Evolutionary conservation across 2,113 vertebrate species (phyloP).

Genomic region (Craseonycteris thonglongyai): DNA sequence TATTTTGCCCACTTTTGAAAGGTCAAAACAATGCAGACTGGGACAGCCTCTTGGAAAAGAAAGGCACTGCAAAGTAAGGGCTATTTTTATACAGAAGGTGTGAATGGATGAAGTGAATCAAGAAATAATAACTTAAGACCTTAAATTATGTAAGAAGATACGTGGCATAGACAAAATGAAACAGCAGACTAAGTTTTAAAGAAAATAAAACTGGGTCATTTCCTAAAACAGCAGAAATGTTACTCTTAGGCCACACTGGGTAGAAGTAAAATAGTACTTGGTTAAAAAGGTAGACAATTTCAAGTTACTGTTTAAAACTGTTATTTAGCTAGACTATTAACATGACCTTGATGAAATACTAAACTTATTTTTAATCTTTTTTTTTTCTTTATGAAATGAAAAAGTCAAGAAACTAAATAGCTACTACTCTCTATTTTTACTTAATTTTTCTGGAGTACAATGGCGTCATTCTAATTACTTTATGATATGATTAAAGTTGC

Average conservation of each 20-base stretch:
- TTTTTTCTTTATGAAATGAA: slow-evolving; percentile 50
- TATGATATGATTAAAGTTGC: background rate
- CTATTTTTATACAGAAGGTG: background rate
- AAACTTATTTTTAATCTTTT: slow-evolving; percentile 22
- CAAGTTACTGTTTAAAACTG: slow-evolving; percentile 48
- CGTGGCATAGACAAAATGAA: background rate
- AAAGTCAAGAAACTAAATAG: slow-evolving; percentile 46
- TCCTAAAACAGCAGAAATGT: background rate
- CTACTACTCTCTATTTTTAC: background rate
- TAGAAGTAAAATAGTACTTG: background rate
- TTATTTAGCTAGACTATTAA: slow-evolving; percentile 49
- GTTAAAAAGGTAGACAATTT: slow-evolving; percentile 34
- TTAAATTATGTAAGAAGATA: background rate
- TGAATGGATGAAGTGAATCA: background rate
- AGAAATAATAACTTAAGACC: background rate
- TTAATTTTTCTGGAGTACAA: background rate
- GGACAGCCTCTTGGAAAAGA: background rate
- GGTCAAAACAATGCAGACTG: background rate
- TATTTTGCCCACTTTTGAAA: background rate
- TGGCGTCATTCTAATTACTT: background rate
- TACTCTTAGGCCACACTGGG: background rate
- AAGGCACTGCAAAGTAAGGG: background rate
- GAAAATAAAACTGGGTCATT: background rate
- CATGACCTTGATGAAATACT: slow-evolving; percentile 44
- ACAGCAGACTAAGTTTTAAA: background rate